These are phyloP conservation scores for Nettapus auritus DNA, from an alignment of 2,113 vertebrate genomes.

Conservation along the genomic window DNA sequence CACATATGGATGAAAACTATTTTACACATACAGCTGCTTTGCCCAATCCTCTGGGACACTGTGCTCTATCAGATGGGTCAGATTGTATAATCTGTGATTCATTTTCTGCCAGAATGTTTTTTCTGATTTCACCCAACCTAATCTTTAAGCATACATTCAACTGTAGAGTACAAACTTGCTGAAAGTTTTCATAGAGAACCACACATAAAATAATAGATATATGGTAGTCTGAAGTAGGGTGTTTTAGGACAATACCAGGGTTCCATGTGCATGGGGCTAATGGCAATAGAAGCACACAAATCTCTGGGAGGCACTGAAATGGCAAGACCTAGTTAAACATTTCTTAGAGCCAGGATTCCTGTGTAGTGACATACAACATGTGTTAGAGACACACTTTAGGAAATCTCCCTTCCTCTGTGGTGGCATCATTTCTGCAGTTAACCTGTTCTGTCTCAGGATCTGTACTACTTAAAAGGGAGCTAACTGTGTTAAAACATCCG, in stretches of 20 bases:
- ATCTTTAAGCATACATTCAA: background rate
- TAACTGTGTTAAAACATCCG: slow-evolving; percentile 43
- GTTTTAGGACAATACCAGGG: background rate
- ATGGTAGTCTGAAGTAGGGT: background rate
- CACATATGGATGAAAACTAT: accelerated
- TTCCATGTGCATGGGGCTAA: background rate
- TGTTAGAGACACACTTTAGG: background rate
- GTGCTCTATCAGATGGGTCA: background rate
- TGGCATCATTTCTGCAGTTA: background rate
- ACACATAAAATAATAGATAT: background rate
- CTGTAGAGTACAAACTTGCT: background rate
- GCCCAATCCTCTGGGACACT: background rate
- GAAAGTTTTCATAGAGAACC: background rate
- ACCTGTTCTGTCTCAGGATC: background rate
- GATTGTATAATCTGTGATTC: background rate
- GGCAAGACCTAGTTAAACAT: background rate
- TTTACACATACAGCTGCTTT: background rate
- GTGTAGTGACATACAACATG: background rate
- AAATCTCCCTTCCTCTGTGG: background rate
- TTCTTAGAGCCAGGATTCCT: background rate
- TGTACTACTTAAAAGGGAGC: slow-evolving; percentile 30
- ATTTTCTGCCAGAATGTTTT: background rate
- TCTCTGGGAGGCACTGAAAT: background rate
- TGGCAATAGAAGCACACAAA: background rate
- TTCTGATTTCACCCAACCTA: background rate